Evolutionary conservation across 2,113 vertebrate genomes (phyloP).

Genomic region (Peromyscus leucopus): DNA sequence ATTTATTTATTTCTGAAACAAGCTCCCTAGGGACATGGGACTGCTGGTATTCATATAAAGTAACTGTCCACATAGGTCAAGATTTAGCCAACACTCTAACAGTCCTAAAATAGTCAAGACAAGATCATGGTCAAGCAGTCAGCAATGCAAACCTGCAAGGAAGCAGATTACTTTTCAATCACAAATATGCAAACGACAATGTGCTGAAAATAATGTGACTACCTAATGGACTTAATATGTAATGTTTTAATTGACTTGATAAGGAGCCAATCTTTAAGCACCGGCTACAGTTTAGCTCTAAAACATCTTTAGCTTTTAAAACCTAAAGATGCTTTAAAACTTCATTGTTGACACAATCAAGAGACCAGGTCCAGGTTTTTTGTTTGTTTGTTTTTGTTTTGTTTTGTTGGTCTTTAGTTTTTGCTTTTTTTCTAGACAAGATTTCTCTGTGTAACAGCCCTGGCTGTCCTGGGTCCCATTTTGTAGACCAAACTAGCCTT

Average conservation of each 20-base stretch:
- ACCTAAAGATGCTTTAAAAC: background rate
- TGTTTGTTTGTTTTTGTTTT: background rate
- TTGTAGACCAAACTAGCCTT: background rate
- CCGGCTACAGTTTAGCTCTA: background rate
- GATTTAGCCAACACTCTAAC: background rate
- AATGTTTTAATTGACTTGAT: background rate
- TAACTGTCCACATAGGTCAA: background rate
- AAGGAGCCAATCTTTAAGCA: background rate
- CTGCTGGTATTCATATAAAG: background rate
- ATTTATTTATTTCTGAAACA: constrained; percentile 9
- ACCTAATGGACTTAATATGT: background rate
- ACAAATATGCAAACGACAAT: background rate
- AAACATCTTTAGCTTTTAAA: background rate
- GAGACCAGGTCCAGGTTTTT: background rate
- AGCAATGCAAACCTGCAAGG: background rate
- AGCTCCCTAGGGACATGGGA: background rate
- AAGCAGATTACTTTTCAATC: constrained; percentile 37
- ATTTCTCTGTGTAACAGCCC: background rate
- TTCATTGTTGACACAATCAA: background rate
- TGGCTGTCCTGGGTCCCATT: background rate
- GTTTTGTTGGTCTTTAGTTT: background rate
- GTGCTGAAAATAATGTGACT: constrained; percentile 15
- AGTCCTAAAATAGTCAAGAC: background rate
- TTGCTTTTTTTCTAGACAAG: background rate
- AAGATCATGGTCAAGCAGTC: background rate